phyloP scores from a whole-genome alignment of 2,888 invertebrate genomes.

The Pandemis corylana region DNA sequence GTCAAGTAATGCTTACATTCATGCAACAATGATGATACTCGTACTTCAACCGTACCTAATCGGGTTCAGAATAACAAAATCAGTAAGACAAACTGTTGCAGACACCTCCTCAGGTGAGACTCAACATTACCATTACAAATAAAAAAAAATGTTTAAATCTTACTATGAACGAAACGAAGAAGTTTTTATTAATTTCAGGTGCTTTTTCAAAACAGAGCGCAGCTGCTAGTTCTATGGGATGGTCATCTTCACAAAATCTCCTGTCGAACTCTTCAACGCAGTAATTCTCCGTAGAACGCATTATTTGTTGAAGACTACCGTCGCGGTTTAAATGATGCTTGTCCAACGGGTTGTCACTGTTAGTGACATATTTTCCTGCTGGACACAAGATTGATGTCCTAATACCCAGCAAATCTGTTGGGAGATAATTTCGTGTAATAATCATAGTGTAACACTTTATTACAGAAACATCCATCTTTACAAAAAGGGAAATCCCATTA shows the following conservation, averaged over 20 bases:
- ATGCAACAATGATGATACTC: not conserved
- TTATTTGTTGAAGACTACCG: slow-evolving; percentile 56
- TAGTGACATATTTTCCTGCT: slow-evolving; percentile 62
- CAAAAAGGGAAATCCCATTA: not conserved
- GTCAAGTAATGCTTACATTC: not conserved
- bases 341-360: slow-evolving; percentile 57
- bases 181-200: slow-evolving; percentile 58
- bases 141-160: slow-evolving; percentile 50
- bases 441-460: not conserved
- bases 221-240: slow-evolving; percentile 58
- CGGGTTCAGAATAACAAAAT: not conserved
- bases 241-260: slow-evolving; percentile 57
- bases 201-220: slow-evolving; percentile 68
- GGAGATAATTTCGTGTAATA: slow-evolving; percentile 19
- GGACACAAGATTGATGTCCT: slow-evolving; percentile 60
- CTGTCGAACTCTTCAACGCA: slow-evolving; percentile 76
- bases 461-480: not conserved
- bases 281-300: slow-evolving; percentile 60
- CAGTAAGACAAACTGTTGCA: not conserved
- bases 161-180: slow-evolving; percentile 71
- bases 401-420: slow-evolving; percentile 68
- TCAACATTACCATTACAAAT: not conserved
- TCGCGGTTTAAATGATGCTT: slow-evolving; percentile 60
- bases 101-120: not conserved
- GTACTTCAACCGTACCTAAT: not conserved